Evolutionary conservation across 2,888 invertebrate genomes (phyloP).

Genomic region (Orthosia cruda): DNA sequence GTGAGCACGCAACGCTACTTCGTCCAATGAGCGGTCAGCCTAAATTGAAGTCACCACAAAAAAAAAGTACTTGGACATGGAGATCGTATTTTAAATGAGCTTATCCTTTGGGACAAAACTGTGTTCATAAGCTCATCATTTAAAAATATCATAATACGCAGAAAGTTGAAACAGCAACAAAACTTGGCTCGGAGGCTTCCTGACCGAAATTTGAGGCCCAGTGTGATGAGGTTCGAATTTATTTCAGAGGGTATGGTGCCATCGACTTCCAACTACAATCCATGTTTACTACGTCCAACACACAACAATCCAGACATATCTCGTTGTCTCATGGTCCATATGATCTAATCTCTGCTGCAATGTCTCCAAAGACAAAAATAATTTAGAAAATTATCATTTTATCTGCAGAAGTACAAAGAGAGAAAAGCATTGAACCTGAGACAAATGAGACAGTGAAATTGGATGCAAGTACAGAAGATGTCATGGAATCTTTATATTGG

Average conservation of each 20-base stretch:
- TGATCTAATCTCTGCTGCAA: conserved; percentile 88
- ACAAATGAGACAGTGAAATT: conserved; percentile 87
- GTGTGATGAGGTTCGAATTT: conserved; percentile 90
- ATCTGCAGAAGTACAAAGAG: conserved; percentile 91
- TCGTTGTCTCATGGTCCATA: conserved; percentile 93
- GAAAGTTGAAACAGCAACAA: conserved; percentile 85
- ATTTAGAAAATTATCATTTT: conserved; percentile 88
- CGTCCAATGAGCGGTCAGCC: conserved; percentile 47
- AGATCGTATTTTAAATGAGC: conserved; percentile 22
- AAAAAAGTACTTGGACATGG: not conserved
- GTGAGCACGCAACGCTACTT: conserved; percentile 10
- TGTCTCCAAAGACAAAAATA: conserved; percentile 76
- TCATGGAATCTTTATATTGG: conserved; percentile 92
- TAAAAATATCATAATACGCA: conserved; percentile 4
- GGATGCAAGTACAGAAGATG: conserved; percentile 89
- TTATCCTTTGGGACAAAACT: conserved; percentile 39
- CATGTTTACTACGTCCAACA: conserved; percentile 90
- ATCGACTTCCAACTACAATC: conserved; percentile 88
- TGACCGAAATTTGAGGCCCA: conserved; percentile 80
- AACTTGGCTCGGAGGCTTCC: conserved; percentile 82
- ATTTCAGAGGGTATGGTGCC: conserved; percentile 92
- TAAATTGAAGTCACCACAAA: not conserved
- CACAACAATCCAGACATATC: conserved; percentile 93
- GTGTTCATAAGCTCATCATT: conserved; percentile 2
- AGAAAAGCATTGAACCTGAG: conserved; percentile 88